These are phyloP conservation scores for Ascaphus truei DNA, from an alignment of 2,113 vertebrate genomes.

Conservation along the genomic window DNA sequence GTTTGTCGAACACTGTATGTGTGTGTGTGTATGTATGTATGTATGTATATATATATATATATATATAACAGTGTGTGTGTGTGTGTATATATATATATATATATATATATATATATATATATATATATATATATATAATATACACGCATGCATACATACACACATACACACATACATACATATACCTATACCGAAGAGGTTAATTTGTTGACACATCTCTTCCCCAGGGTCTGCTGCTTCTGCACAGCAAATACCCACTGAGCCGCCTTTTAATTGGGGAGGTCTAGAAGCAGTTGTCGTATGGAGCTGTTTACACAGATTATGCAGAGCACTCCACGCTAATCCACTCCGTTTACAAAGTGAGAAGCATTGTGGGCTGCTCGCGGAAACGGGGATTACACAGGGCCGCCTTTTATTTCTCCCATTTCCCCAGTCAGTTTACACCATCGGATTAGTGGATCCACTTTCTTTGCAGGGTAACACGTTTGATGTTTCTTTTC, in stretches of 20 bases:
- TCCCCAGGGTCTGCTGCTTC: conserved; percentile 57
- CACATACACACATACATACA: too few relatives aligned
- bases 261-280: conserved; percentile 68
- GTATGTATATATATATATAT: not conserved
- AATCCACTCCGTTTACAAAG: conserved; percentile 65
- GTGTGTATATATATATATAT: not conserved
- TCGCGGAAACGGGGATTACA: conserved; percentile 62
- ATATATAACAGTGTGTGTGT: too few relatives aligned
- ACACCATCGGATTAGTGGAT: conserved; percentile 29
- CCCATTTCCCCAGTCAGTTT: conserved; percentile 21
- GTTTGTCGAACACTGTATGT: too few relatives aligned
- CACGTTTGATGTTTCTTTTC: conserved; percentile 26
- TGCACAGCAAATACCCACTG: conserved; percentile 51
- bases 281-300: conserved; percentile 78
- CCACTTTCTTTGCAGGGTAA: conserved; percentile 8
- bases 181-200: too few relatives aligned
- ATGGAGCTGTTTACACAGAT: conserved; percentile 79
- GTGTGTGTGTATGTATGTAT: not conserved
- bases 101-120: not conserved
- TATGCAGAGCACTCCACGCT: conserved; percentile 63
- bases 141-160: not conserved
- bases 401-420: conserved; percentile 64
- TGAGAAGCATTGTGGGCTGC: conserved; percentile 48
- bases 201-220: conserved; percentile 78
- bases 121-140: not conserved